Evolutionary conservation across 2,888 invertebrate genomes (phyloP).

Genomic region (Phyllotreta cruciferae): DNA sequence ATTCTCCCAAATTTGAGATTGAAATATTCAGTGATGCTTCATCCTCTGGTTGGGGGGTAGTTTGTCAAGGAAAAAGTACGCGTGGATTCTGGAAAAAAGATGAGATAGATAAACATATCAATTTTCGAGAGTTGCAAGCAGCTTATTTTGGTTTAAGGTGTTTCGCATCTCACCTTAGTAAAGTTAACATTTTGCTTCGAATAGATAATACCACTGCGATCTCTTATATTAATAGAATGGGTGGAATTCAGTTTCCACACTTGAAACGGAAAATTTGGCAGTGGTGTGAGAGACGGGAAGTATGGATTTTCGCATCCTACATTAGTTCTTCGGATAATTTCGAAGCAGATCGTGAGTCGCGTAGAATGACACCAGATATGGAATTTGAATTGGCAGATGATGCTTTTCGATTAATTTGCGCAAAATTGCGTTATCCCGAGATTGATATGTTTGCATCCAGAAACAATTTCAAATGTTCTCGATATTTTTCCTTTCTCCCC

Average conservation of each 20-base stretch:
- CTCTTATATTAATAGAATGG: conserved; percentile 21
- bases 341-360: background rate
- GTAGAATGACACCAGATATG: no score
- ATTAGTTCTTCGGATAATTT: conserved; percentile 5
- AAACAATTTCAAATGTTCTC: no score
- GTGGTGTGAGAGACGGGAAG: conserved; percentile 15
- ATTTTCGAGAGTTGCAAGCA: conserved; percentile 10
- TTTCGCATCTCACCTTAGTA: background rate
- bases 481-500: no score
- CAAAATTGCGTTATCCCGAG: no score
- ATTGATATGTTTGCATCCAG: no score
- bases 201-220: conserved; percentile 27
- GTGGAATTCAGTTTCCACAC: conserved; percentile 7
- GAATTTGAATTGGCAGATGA: no score
- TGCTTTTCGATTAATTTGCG: no score
- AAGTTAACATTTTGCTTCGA: conserved; percentile 7
- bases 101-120: conserved; percentile 11
- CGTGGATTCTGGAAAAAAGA: conserved; percentile 14
- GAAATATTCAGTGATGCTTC: conserved; percentile 3
- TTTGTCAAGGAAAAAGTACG: background rate
- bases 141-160: conserved; percentile 10
- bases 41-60: conserved; percentile 13
- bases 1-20: no score
- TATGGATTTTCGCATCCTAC: conserved; percentile 15
- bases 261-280: conserved; percentile 15